Conservation (phyloP, 2,888 invertebrate genomes). For the Lasioglossum calceatum region DNA sequence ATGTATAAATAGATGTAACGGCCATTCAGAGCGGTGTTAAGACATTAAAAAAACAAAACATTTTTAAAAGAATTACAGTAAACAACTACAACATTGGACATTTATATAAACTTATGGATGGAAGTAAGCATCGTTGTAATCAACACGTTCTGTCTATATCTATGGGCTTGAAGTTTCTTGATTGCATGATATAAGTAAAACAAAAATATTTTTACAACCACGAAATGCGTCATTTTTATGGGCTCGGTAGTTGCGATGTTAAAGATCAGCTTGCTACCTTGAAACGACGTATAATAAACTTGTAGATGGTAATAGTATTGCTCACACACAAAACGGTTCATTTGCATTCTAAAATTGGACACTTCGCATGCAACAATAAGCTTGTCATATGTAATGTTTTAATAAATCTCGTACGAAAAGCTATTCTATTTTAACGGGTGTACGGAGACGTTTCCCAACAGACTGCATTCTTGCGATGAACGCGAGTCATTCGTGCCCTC, state of each 20-base stretch:
- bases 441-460: neutral
- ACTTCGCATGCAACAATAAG: neutral
- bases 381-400: neutral
- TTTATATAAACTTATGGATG: no score
- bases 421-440: neutral
- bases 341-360: neutral
- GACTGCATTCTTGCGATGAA: neutral
- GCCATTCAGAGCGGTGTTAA: neutral
- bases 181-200: neutral
- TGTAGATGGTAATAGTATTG: neutral
- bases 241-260: neutral
- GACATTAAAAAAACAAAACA: neutral
- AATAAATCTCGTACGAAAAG: neutral
- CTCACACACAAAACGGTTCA: neutral
- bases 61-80: neutral
- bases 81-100: neutral
- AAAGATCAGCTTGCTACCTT: neutral
- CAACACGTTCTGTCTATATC: neutral
- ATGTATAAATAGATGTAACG: neutral
- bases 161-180: neutral
- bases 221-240: no score
- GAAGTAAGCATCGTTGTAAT: neutral
- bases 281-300: neutral
- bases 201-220: no score
- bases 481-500: neutral